Conservation (phyloP, 2,888 invertebrate genomes). For the Amiota mariae region DNA sequence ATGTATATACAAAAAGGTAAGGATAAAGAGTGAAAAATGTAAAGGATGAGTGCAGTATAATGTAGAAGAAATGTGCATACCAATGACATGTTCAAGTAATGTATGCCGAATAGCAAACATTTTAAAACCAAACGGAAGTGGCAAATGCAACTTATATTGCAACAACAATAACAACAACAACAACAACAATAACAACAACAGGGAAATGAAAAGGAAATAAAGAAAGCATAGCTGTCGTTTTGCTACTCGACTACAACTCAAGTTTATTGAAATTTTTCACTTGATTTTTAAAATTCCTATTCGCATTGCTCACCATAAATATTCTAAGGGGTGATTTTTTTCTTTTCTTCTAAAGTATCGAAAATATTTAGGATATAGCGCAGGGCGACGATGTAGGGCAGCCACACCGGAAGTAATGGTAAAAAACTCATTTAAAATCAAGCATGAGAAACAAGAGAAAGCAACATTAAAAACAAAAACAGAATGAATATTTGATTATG, state of each 20-base stretch:
- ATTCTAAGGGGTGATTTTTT: background rate
- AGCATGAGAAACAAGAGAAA: no score
- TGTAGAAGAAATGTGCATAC: conserved; percentile 54
- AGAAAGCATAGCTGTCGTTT: background rate
- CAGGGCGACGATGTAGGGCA: background rate
- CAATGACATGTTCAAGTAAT: conserved; percentile 54
- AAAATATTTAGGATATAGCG: no score
- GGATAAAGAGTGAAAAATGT: no score
- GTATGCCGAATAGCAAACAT: conserved; percentile 55
- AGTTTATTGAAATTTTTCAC: conserved; percentile 57
- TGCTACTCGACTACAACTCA: conserved; percentile 31
- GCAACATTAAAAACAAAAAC: no score
- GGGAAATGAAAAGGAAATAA: background rate
- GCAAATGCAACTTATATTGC: conserved; percentile 28
- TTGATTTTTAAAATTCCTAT: conserved; percentile 52
- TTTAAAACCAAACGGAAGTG: conserved; percentile 45
- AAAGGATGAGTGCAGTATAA: no score
- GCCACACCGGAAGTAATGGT: conserved; percentile 4
- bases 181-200: conserved; percentile 40
- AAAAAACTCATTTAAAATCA: conserved; percentile 9
- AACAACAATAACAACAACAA: conserved; percentile 38
- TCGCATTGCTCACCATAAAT: conserved; percentile 6
- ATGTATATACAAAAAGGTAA: no score
- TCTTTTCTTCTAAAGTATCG: no score
- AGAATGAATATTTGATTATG: no score